Percentiles rank a stretch among this genome's conserved stretches.
Evolutionary conservation across 2,888 invertebrate genomes (phyloP).

Genomic region (Rhamnusium bicolor): DNA sequence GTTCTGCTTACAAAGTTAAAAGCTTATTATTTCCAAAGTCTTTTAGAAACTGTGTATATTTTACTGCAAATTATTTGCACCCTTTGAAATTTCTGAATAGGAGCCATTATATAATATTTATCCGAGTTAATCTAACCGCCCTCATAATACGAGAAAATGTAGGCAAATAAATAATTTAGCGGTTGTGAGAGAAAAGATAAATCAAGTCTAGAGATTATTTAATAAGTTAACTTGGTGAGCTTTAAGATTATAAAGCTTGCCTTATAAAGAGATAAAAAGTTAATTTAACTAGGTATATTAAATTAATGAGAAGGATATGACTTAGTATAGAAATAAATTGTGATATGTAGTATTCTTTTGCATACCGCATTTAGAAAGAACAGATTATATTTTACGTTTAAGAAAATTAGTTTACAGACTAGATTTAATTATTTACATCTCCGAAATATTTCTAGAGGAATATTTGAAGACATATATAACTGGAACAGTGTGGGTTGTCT

Average conservation of each 20-base stretch:
- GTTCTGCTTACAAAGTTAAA: neutral
- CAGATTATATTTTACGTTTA: neutral
- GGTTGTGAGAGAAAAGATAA: conserved; percentile 25
- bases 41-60: neutral
- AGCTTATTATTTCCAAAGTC: neutral
- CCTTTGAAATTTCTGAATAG: neutral
- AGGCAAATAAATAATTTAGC: conserved; percentile 30
- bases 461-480: neutral
- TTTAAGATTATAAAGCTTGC: conserved; percentile 14
- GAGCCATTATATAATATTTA: conserved; percentile 4
- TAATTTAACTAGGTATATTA: conserved; percentile 22
- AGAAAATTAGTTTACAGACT: neutral
- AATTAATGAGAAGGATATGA: conserved; percentile 24
- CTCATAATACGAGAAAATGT: conserved; percentile 16
- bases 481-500: too few species aligned
- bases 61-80: neutral
- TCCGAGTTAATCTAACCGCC: conserved; percentile 14
- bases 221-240: conserved; percentile 21
- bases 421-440: neutral
- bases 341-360: neutral
- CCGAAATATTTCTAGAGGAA: neutral
- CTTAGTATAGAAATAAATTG: conserved; percentile 6
- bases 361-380: neutral
- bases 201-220: conserved; percentile 24
- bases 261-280: conserved; percentile 28